Evolutionary conservation across 2,797 vertebrate species (phyloP).

Genomic region (Microctenopoma steveboyesi): DNA sequence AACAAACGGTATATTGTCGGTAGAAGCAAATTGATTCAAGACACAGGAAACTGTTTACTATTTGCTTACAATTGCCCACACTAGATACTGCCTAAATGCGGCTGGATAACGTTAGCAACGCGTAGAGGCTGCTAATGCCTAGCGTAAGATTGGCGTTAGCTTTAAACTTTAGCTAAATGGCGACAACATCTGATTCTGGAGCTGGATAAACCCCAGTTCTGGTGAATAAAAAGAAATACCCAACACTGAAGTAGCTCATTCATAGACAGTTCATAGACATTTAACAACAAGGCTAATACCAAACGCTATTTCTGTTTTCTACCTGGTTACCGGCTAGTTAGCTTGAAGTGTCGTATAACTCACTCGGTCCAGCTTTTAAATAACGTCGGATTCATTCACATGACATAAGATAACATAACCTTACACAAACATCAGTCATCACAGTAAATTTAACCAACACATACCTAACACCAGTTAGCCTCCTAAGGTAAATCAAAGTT

Average conservation of each 20-base stretch:
- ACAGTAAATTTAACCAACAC: constrained; percentile 1
- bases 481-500: neutral
- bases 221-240: neutral
- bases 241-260: neutral
- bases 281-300: fast-evolving
- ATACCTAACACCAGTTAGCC: constrained; percentile 47
- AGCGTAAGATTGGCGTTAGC: neutral
- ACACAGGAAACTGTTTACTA: neutral
- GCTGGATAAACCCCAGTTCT: neutral
- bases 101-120: neutral
- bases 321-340: neutral
- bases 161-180: neutral
- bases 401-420: neutral
- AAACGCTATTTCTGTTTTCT: no score
- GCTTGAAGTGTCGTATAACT: neutral
- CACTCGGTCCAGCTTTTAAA: neutral
- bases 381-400: no score
- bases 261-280: fast-evolving
- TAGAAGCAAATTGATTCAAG: no score
- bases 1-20: no score
- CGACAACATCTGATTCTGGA: neutral
- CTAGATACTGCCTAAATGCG: neutral
- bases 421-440: neutral
- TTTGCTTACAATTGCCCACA: neutral
- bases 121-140: neutral